A percentile compares a stretch with the other conserved stretches of the same genome.
Evolutionary conservation across 2,113 vertebrate genomes (phyloP).

Genomic region (Riparia riparia): DNA sequence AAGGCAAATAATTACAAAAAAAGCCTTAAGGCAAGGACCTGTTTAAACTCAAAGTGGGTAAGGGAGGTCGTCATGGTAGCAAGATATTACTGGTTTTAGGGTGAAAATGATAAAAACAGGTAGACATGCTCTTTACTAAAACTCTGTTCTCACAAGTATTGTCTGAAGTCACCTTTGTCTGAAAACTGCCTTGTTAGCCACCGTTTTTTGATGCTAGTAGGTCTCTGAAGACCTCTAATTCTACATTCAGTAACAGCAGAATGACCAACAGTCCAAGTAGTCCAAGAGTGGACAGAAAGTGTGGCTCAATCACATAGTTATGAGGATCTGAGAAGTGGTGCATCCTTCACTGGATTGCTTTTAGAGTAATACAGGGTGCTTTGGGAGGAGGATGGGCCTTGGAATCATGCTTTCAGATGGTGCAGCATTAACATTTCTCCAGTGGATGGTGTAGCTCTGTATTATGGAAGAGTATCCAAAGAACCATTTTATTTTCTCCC

Average conservation of each 20-base stretch:
- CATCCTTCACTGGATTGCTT: background rate
- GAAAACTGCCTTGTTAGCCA: background rate
- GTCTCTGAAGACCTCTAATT: background rate
- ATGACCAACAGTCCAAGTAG: background rate
- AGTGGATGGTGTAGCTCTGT: background rate
- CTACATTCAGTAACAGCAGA: background rate
- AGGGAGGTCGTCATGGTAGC: background rate
- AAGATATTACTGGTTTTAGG: background rate
- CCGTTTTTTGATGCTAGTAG: background rate
- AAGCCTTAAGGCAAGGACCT: background rate
- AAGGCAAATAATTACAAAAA: background rate
- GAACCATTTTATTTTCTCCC: background rate
- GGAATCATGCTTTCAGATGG: background rate
- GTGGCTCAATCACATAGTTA: background rate
- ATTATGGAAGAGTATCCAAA: background rate
- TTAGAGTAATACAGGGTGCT: background rate
- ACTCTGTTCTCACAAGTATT: background rate
- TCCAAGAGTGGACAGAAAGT: fast-evolving
- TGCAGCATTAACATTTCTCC: background rate
- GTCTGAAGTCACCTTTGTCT: background rate
- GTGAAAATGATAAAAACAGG: background rate
- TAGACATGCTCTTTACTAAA: background rate
- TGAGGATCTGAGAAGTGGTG: background rate
- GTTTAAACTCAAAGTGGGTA: background rate
- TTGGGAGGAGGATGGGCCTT: background rate